Conservation (phyloP, 2,797 vertebrate species). For the Sebastolobus altivelis region DNA sequence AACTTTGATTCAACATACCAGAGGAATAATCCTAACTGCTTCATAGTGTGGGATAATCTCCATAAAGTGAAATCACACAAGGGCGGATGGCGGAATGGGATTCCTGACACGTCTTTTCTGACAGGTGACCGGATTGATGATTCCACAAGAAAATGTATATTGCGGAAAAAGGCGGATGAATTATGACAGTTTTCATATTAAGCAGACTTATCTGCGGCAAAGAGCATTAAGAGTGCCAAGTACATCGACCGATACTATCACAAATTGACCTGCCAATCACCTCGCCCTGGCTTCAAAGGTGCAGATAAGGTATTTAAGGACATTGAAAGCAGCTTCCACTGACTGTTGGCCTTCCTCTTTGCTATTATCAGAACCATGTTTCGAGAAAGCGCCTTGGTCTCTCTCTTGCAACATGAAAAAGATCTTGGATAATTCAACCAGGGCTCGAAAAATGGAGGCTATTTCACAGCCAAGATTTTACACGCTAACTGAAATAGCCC, state of each 20-base stretch:
- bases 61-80: conserved; percentile 84
- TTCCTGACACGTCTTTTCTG: conserved; percentile 73
- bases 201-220: conserved; percentile 86
- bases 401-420: conserved; percentile 73
- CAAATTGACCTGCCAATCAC: conserved; percentile 90
- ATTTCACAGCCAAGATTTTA: conserved; percentile 73
- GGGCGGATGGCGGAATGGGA: conserved; percentile 56
- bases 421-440: conserved; percentile 75
- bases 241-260: conserved; percentile 87
- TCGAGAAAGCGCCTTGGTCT: conserved; percentile 63
- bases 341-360: conserved; percentile 74
- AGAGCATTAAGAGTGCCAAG: conserved; percentile 86
- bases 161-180: conserved; percentile 81
- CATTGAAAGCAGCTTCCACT: conserved; percentile 79
- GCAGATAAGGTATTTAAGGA: conserved; percentile 88
- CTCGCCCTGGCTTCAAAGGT: conserved; percentile 81
- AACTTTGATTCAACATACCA: conserved; percentile 79
- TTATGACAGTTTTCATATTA: conserved; percentile 90
- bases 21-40: conserved; percentile 79
- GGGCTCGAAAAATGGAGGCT: conserved; percentile 62
- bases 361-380: conserved; percentile 76
- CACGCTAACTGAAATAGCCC: conserved; percentile 73
- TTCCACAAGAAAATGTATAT: conserved; percentile 78
- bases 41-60: conserved; percentile 82
- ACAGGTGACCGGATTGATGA: conserved; percentile 84